Percentiles rank a stretch among this genome's conserved stretches.
Conservation (phyloP, 2,888 invertebrate species). For the Zhuqinia jingwanae region DNA sequence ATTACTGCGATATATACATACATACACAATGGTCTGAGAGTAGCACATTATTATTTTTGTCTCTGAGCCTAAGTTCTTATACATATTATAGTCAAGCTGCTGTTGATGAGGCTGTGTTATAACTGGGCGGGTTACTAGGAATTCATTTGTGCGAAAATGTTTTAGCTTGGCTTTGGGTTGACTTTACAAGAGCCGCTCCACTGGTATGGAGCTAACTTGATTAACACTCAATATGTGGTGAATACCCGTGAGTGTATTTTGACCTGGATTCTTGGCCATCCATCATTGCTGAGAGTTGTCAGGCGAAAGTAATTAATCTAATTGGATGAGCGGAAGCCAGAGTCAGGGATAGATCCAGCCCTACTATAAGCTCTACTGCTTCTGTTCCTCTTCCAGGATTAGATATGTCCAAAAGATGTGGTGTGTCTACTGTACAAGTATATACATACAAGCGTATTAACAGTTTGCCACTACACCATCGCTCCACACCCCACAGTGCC, state of each 20-base stretch:
- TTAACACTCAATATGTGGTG: slow-evolving; percentile 65
- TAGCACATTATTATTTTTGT: no score
- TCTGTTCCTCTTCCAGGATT: not conserved
- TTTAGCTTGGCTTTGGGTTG: slow-evolving; percentile 50
- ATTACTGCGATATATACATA: not conserved
- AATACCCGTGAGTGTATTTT: slow-evolving; percentile 68
- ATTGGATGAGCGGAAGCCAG: slow-evolving; percentile 68
- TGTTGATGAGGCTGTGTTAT: slow-evolving; percentile 7
- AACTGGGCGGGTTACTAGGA: not conserved
- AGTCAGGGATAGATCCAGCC: slow-evolving; percentile 13
- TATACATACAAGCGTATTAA: no score
- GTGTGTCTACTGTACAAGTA: not conserved
- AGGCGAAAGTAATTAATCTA: slow-evolving; percentile 70
- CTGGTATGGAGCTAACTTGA: slow-evolving; percentile 53
- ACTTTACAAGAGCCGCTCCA: slow-evolving; percentile 44
- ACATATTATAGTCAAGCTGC: not conserved
- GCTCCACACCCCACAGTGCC: no score
- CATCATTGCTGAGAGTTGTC: slow-evolving; percentile 69
- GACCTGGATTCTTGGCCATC: slow-evolving; percentile 70
- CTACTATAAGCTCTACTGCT: not conserved
- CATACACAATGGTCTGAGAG: no score
- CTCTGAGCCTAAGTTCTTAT: no score
- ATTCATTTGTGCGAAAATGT: slow-evolving; percentile 7
- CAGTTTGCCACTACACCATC: no score
- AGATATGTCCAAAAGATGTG: not conserved